Evolutionary conservation across 2,113 vertebrate genomes (phyloP).

Genomic region (Naja naja): DNA sequence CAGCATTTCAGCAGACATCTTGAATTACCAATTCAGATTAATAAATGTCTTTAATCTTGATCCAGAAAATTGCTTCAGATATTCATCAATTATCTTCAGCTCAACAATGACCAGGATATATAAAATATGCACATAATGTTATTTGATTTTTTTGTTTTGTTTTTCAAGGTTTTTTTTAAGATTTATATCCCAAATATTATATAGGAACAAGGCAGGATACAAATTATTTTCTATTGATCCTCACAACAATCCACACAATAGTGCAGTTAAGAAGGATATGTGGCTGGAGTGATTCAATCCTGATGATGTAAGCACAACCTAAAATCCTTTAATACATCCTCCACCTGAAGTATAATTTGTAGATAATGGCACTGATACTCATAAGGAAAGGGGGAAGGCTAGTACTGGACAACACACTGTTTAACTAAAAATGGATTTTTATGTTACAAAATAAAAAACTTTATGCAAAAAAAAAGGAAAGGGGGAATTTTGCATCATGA

Average conservation of each 20-base stretch:
- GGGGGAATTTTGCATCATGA: background rate
- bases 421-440: too few species aligned
- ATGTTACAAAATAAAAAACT: too few species aligned
- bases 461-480: too few species aligned
- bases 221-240: background rate
- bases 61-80: background rate
- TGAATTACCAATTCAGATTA: background rate
- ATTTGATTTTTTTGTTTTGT: background rate
- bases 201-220: background rate
- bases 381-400: background rate
- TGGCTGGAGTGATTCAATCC: background rate
- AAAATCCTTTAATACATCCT: background rate
- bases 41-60: background rate
- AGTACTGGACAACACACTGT: too few species aligned
- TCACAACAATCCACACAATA: background rate
- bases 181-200: background rate
- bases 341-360: background rate
- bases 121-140: background rate
- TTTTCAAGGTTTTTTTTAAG: background rate
- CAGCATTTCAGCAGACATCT: background rate
- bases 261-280: background rate
- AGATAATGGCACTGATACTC: background rate
- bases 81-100: background rate
- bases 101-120: background rate
- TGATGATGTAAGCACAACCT: background rate